Conservation (phyloP, 2,888 invertebrate genomes). For the Stegana nigrithorax region DNA sequence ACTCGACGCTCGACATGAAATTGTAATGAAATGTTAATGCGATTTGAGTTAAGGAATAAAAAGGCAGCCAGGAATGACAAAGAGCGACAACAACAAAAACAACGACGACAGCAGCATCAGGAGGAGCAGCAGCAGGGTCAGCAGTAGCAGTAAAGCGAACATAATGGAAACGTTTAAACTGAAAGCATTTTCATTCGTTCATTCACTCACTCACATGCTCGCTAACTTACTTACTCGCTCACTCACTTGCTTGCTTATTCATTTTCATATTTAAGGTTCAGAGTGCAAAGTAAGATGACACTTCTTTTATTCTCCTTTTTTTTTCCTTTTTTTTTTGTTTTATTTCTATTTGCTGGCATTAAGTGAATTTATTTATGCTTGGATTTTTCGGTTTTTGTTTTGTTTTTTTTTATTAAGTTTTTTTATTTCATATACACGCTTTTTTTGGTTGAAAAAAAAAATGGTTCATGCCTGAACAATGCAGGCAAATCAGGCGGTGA, state of each 20-base stretch:
- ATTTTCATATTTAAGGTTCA: constrained; percentile 12
- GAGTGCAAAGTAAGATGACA: constrained; percentile 11
- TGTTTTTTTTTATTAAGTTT: too few species aligned
- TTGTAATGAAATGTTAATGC: constrained; percentile 60
- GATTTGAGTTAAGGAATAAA: constrained; percentile 60
- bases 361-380: constrained; percentile 11
- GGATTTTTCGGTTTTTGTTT: neutral
- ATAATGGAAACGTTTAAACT: constrained; percentile 9
- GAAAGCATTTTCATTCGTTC: constrained; percentile 6
- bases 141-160: neutral
- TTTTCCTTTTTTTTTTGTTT: neutral
- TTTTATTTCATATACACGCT: too few species aligned
- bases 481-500: constrained; percentile 15
- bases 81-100: neutral
- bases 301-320: neutral
- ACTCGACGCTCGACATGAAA: constrained; percentile 47
- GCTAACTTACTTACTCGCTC: neutral
- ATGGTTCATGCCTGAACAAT: constrained; percentile 17
- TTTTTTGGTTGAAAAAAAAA: too few species aligned
- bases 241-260: neutral
- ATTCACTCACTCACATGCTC: neutral
- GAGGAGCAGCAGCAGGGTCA: constrained; percentile 10
- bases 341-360: too few species aligned
- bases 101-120: constrained; percentile 20
- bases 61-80: constrained; percentile 33